Conservation (phyloP, 2,888 invertebrate genomes). For the Keiferia lycopersicella region DNA sequence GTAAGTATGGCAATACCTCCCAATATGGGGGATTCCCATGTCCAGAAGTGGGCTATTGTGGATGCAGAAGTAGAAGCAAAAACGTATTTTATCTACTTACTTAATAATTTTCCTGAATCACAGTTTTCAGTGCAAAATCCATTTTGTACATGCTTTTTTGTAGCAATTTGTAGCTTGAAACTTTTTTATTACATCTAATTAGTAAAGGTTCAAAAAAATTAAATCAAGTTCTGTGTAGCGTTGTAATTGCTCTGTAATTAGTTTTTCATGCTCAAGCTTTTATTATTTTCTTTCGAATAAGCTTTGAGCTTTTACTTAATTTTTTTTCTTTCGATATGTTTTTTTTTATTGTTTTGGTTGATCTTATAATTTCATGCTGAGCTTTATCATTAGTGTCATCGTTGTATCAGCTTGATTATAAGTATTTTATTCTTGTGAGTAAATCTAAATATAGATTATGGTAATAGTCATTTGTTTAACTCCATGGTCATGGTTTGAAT, state of each 20-base stretch:
- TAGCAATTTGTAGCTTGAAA: slow-evolving; percentile 25
- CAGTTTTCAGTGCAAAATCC: background rate
- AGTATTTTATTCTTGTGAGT: too few relatives aligned
- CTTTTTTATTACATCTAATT: slow-evolving; percentile 29
- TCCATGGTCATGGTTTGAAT: too few relatives aligned
- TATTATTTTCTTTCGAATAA: background rate
- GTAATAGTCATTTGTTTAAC: too few relatives aligned
- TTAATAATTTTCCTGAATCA: too few relatives aligned
- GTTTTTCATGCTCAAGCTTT: slow-evolving; percentile 20
- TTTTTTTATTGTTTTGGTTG: background rate
- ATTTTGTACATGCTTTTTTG: slow-evolving; percentile 1
- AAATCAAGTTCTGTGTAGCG: slow-evolving; percentile 22
- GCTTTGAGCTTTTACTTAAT: background rate
- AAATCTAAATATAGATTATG: too few relatives aligned
- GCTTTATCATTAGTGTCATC: too few relatives aligned
- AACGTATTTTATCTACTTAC: too few relatives aligned
- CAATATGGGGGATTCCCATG: too few relatives aligned
- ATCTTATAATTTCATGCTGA: background rate
- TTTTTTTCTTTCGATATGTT: background rate
- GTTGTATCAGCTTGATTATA: too few relatives aligned
- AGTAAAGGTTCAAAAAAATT: slow-evolving; percentile 27
- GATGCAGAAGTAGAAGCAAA: too few relatives aligned
- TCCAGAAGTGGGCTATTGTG: too few relatives aligned
- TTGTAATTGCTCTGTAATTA: slow-evolving; percentile 24
- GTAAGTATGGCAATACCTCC: too few relatives aligned